Evolutionary conservation across 37 sponge, comb jelly and placozoan species (phyloP).

Genomic region (Eunapius fragilis): DNA sequence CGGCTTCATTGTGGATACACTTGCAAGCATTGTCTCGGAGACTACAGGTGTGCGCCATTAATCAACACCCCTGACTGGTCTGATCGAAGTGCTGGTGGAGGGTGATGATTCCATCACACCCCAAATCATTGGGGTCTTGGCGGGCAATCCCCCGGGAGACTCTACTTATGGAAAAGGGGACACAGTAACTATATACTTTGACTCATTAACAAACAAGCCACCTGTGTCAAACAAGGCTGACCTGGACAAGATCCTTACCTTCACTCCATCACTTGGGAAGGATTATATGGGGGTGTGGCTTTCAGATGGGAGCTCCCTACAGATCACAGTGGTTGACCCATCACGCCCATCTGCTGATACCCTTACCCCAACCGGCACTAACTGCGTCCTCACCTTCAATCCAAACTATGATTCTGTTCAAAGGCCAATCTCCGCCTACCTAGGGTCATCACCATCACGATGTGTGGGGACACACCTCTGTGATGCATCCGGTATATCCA

Average conservation of each 20-base stretch:
- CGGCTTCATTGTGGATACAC: slow-evolving; percentile 47
- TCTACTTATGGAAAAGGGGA: slow-evolving; percentile 61
- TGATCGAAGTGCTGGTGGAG: background rate
- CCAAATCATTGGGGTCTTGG: slow-evolving; percentile 50
- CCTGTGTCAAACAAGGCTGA: slow-evolving; percentile 55
- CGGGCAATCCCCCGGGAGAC: slow-evolving; percentile 64
- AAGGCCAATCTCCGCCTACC: slow-evolving; percentile 1
- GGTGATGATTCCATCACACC: slow-evolving; percentile 66
- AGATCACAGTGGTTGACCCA: slow-evolving; percentile 64
- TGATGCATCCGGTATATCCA: background rate
- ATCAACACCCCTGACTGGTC: too few species aligned
- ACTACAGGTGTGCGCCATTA: slow-evolving; percentile 20
- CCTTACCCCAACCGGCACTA: background rate
- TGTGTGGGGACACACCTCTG: slow-evolving; percentile 65
- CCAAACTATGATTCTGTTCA: slow-evolving; percentile 58
- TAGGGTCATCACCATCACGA: slow-evolving; percentile 36
- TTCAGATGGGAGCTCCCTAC: slow-evolving; percentile 24
- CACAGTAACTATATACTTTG: slow-evolving; percentile 71
- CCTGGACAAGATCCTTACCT: slow-evolving; percentile 71
- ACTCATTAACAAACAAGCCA: slow-evolving; percentile 65
- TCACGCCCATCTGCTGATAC: background rate
- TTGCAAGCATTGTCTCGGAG: slow-evolving; percentile 45
- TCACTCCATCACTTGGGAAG: slow-evolving; percentile 66
- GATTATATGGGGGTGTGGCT: slow-evolving; percentile 80
- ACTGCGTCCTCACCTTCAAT: slow-evolving; percentile 60